Base-by-base conservation (phyloP, 2,797 vertebrate genomes). In the Crocodylus rhombifer region DNA sequence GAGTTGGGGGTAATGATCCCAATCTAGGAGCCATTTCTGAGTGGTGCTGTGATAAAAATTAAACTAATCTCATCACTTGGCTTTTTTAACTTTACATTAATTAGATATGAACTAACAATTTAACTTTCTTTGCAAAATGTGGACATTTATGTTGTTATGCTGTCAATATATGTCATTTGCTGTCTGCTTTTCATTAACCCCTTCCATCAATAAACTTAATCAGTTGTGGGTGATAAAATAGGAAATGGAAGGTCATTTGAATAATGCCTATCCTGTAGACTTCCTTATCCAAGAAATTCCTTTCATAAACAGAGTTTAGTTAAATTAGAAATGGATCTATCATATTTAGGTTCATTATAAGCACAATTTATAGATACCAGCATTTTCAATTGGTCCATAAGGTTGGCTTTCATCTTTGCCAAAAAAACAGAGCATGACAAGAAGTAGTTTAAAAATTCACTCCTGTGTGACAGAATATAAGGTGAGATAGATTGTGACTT, bases 211-310 rank as follows among this genome's bases (percentile, higher is more conserved):
- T 88, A 92, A 51, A 95, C 84, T 87, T 94, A 92, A 87, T 89
- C 58, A 86, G 92, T 69, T 88, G 87, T 67, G 92, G 95, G 81
- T 81, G 87, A 94, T 88, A 83, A 95, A 96, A 95, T 86, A 90
- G 94, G 94, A 86, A 84, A 63, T 80, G 80, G 82, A 92, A 94
- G 93, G 93, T 61, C 4, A 55, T 87, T 96, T 96, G 0, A 92
- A 42, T 42, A 42, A 81, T 90, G 84, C 56, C 69, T 91, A 69
- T n/a, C 56, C 69, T 84, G 8, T 55, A 82, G 65, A 4, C 42
- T 93, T 15, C 63, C 42, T 33, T 91, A 56, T 82, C n/a, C 76
- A 88, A 30, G 28, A 80, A 20, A 82, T 33, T 69, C 94, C 86
- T 93, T 67, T 84, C 89, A 92, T 64, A 95, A 80, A 16, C 18